Percentiles rank a stretch among this genome's conserved stretches.
Conservation (phyloP, 2,113 vertebrate species). For the Panurus biarmicus region DNA sequence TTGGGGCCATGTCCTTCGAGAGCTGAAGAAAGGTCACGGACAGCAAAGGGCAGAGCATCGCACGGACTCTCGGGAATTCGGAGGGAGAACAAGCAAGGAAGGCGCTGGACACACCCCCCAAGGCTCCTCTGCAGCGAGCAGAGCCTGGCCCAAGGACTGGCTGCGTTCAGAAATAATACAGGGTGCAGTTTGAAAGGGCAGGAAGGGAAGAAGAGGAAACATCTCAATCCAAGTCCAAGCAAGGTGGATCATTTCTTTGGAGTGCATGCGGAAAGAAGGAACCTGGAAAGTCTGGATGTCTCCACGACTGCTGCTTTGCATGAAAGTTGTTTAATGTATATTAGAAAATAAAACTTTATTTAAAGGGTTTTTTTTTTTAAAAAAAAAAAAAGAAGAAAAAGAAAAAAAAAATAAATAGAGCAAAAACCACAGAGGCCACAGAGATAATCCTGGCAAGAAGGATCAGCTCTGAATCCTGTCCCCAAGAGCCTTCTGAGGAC, state of each 20-base stretch:
- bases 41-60: constrained; percentile 29
- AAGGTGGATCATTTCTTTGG: neutral
- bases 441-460: constrained; percentile 24
- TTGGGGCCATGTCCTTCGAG: constrained; percentile 92
- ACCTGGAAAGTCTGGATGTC: constrained; percentile 39
- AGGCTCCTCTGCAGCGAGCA: neutral
- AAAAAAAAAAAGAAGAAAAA: neutral
- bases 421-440: constrained; percentile 53
- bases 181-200: neutral
- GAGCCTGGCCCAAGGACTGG: neutral
- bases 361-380: constrained; percentile 45
- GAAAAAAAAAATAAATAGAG: neutral
- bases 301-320: constrained; percentile 76
- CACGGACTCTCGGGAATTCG: neutral
- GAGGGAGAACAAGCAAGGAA: constrained; percentile 43
- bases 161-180: neutral
- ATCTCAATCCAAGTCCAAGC: neutral
- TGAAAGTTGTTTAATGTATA: constrained; percentile 75
- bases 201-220: neutral
- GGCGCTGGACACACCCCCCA: neutral
- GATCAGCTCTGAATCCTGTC: constrained; percentile 51
- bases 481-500: neutral
- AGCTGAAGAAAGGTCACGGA: constrained; percentile 79
- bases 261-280: neutral
- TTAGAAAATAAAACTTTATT: constrained; percentile 74